These are phyloP conservation scores for Oscheius sp. DNA, from an alignment of 2,888 invertebrate genomes.

Conservation along the genomic window DNA sequence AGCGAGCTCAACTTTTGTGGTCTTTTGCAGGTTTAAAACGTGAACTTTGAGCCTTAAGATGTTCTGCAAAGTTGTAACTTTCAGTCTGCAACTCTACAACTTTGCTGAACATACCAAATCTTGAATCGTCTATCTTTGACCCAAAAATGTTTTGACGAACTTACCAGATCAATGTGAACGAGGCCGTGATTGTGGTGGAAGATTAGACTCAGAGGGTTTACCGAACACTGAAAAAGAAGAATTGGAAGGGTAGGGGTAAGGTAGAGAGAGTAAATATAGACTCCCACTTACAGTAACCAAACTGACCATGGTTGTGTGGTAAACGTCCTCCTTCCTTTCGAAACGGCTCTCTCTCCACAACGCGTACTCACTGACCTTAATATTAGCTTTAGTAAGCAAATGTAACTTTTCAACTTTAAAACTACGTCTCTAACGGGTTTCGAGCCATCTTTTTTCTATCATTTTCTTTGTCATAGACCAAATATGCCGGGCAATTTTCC, in stretches of 20 bases:
- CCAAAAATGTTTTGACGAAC: neutral
- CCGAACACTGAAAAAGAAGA: constrained; percentile 45
- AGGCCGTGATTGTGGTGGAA: constrained; percentile 57
- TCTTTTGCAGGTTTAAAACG: neutral
- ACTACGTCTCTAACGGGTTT: no score
- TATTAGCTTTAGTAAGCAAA: neutral
- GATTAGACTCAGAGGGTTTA: constrained; percentile 57
- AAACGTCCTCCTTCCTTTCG: constrained; percentile 17
- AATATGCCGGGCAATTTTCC: no score
- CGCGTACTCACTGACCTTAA: constrained; percentile 26
- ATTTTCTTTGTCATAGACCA: no score
- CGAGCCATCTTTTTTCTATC: no score
- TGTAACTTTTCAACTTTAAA: no score
- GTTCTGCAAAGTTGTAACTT: neutral
- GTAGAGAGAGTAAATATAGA: neutral
- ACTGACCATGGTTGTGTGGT: constrained; percentile 24
- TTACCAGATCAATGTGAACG: constrained; percentile 56
- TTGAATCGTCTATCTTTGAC: neutral
- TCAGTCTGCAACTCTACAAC: neutral
- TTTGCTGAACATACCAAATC: no score
- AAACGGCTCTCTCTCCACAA: constrained; percentile 15
- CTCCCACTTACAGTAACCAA: constrained; percentile 4
- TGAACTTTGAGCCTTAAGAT: neutral
- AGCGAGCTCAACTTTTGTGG: no score
- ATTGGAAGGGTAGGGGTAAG: no score